Evolutionary conservation across 2,113 vertebrate genomes (phyloP), one percentile per base, ranked within the genome.

Genomic region (Recurvirostra avosetta): DNA sequence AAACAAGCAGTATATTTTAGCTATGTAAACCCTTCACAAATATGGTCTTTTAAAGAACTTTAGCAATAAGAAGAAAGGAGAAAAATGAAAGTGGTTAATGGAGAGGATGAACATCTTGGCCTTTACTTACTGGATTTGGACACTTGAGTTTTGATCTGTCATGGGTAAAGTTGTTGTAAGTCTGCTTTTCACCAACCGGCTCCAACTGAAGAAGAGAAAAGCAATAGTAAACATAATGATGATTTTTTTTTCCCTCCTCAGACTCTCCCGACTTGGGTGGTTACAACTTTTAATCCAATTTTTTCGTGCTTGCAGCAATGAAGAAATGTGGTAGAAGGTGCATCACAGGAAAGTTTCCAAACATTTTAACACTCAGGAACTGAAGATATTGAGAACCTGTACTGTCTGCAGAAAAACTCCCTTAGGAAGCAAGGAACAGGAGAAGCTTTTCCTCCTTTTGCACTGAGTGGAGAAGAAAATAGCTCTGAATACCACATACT

Each of bases 141-240:
- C 99, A 99, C 82, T 95, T 99, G 85, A 99, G 98, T 95, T 97
- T 98, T 91, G 95, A 95, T 94, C 99, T 98, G 96, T 92, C 95
- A 68, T 98, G 72, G 52, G 98, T 98, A 91, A 99, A 99, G 96
- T 99, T 98, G 97, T 98, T 99, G 96, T 97, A 99, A 22, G 95
- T 98, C 59, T 98, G 98, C 97, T 99, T 99, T 76, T 76, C 81
- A 65, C 98, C 99, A 90, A 98, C 98, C 34, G 99, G 99, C 91
- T 99, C 99, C 97, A 99, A 45, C 99, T 99, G 92, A 93, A 87
- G 87, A 95, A 92, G 83, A 95, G 34, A 95, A 95, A 88, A 95
- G 23, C 43, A 73, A 38, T 15, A n/a, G 16, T 89, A 83, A 89
- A 75, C 9, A 45, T 45, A 56, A 40, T 6, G 17, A 62, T 34